phyloP scores from a whole-genome alignment of 2,797 vertebrate genomes.

The Fistularia commersonii region DNA sequence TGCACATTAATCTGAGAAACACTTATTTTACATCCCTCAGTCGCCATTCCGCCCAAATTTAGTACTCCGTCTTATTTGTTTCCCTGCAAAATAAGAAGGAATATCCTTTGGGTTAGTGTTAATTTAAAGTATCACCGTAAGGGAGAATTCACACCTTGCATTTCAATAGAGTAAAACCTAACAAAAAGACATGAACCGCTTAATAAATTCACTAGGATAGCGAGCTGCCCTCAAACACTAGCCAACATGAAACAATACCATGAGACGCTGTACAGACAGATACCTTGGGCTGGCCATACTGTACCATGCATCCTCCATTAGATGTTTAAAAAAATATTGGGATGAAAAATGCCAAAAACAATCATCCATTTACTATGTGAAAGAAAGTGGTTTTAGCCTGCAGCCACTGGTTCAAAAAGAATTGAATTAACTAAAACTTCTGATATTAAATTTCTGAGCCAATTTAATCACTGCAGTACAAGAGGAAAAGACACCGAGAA shows the following conservation, averaged over 20 bases:
- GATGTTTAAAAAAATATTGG: conserved; percentile 34
- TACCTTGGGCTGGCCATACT: conserved; percentile 31
- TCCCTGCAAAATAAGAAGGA: conserved; percentile 11
- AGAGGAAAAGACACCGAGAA: conserved; percentile 36
- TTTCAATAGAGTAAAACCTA: conserved; percentile 30
- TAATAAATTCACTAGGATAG: background rate
- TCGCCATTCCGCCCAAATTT: conserved; percentile 9
- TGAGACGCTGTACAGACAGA: conserved; percentile 22
- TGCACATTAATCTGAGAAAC: conserved; percentile 40
- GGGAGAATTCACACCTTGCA: conserved; percentile 26
- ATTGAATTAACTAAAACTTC: conserved; percentile 67
- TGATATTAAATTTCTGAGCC: conserved; percentile 67
- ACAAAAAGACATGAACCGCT: conserved; percentile 29
- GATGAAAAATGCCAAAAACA: conserved; percentile 70
- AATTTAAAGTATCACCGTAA: no score
- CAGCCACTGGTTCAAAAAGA: conserved; percentile 51
- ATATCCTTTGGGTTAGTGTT: background rate
- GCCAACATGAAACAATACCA: conserved; percentile 12
- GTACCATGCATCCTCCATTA: conserved; percentile 38
- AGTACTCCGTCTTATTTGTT: background rate
- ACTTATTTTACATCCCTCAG: conserved; percentile 28
- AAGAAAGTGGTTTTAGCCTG: conserved; percentile 55
- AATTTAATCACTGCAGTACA: conserved; percentile 61
- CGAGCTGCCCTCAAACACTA: background rate
- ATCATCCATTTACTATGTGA: conserved; percentile 68